Percentiles rank a stretch among this genome's conserved stretches.
These are phyloP conservation scores for Cariama cristata DNA, from an alignment of 2,113 vertebrate genomes.

Conservation along the genomic window DNA sequence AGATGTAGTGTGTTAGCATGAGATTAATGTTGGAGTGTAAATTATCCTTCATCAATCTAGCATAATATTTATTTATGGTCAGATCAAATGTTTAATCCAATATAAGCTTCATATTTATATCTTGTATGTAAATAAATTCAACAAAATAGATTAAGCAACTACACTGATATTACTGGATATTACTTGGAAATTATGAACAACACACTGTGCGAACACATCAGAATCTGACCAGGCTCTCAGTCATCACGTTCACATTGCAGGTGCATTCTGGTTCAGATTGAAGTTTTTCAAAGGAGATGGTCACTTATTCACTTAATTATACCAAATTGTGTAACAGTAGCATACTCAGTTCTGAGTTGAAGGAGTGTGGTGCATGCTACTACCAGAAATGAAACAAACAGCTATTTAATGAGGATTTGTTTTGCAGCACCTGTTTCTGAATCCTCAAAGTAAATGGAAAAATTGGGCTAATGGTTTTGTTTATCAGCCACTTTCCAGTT, in stretches of 20 bases:
- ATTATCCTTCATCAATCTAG: neutral
- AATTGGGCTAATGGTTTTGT: slow-evolving; percentile 45
- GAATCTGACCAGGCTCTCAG: neutral
- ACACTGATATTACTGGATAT: neutral
- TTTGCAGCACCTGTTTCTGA: slow-evolving; percentile 21
- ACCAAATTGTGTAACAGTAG: neutral
- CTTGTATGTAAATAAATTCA: neutral
- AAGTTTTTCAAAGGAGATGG: neutral
- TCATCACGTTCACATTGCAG: neutral
- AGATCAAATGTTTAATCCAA: neutral
- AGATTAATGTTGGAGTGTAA: neutral
- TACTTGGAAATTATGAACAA: neutral
- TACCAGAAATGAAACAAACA: slow-evolving; percentile 27
- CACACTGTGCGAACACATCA: neutral
- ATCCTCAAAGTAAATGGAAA: slow-evolving; percentile 45
- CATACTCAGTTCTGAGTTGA: neutral
- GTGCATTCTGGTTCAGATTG: neutral
- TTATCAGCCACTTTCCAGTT: slow-evolving; percentile 21
- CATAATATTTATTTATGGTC: neutral
- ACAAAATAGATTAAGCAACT: neutral
- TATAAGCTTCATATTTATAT: neutral
- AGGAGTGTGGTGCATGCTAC: neutral
- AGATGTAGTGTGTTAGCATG: neutral
- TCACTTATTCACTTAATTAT: neutral
- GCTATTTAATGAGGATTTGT: slow-evolving; percentile 25